A percentile compares a stretch with the other conserved stretches of the same genome.
phyloP scores from a whole-genome alignment of 2,797 vertebrate species.

The Orientallactaga sibirica region DNA sequence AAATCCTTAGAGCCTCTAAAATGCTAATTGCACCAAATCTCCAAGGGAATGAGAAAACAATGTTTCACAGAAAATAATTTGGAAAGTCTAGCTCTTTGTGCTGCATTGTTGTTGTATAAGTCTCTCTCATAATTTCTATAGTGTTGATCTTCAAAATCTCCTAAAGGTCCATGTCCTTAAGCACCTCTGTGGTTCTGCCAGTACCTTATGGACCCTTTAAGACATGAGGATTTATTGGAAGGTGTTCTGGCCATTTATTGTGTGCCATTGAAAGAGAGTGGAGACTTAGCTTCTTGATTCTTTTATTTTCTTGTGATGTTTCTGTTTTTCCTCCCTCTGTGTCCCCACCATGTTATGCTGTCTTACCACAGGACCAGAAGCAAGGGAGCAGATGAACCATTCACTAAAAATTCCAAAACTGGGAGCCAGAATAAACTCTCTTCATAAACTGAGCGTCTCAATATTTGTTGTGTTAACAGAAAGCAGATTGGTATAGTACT shows the following conservation, averaged over 20 bases:
- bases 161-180: neutral
- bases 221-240: accelerated
- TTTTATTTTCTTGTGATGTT: neutral
- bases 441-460: neutral
- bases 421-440: neutral
- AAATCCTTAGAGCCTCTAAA: conserved; percentile 13
- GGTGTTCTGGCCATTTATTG: neutral
- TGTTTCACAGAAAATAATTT: neutral
- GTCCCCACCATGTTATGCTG: neutral
- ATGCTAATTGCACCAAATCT: conserved; percentile 67
- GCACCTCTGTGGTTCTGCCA: neutral
- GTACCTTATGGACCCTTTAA: neutral
- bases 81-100: neutral
- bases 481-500: neutral
- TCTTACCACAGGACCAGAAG: neutral
- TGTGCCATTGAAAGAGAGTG: neutral
- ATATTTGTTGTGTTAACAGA: neutral
- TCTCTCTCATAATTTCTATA: neutral
- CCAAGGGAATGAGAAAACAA: neutral
- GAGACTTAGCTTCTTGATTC: neutral
- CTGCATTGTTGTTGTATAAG: too few species aligned
- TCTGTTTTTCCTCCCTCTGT: neutral
- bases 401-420: neutral
- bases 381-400: too few species aligned
- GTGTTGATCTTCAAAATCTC: too few species aligned